phyloP scores from a whole-genome alignment of 2,797 vertebrate genomes.

The Acrossocheilus fasciatus region DNA sequence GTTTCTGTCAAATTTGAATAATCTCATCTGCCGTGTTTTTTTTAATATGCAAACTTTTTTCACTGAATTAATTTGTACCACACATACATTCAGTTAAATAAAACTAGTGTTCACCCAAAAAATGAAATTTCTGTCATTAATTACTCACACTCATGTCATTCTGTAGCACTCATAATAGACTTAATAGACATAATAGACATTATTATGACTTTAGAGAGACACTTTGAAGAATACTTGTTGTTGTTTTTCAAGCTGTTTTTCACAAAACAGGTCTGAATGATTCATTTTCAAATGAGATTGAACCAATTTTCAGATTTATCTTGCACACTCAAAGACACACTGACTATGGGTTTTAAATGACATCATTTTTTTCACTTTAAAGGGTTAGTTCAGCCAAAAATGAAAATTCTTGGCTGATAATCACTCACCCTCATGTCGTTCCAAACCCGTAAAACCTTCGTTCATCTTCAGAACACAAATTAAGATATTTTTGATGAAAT shows the following conservation, averaged over 20 bases:
- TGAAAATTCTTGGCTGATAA: neutral
- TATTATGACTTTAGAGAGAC: neutral
- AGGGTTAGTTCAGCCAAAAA: neutral
- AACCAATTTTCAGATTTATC: neutral
- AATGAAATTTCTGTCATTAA: neutral
- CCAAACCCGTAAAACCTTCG: neutral
- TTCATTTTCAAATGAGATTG: neutral
- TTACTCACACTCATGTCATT: neutral
- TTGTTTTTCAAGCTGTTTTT: neutral
- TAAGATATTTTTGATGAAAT: neutral
- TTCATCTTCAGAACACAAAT: neutral
- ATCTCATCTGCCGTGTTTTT: neutral
- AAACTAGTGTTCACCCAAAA: neutral
- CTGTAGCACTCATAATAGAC: neutral
- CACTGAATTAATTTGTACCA: neutral
- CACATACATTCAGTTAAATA: neutral
- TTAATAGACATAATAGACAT: neutral
- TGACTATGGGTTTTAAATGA: neutral
- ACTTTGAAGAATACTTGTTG: neutral
- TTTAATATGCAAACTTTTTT: neutral
- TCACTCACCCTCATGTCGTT: neutral
- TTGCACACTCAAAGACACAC: neutral
- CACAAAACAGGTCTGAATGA: neutral
- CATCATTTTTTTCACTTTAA: neutral
- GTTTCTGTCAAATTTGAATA: neutral